A percentile compares a stretch with the other conserved stretches of the same genome.
phyloP scores from a whole-genome alignment of 2,113 vertebrate genomes.

The Leptocoma aspasia region DNA sequence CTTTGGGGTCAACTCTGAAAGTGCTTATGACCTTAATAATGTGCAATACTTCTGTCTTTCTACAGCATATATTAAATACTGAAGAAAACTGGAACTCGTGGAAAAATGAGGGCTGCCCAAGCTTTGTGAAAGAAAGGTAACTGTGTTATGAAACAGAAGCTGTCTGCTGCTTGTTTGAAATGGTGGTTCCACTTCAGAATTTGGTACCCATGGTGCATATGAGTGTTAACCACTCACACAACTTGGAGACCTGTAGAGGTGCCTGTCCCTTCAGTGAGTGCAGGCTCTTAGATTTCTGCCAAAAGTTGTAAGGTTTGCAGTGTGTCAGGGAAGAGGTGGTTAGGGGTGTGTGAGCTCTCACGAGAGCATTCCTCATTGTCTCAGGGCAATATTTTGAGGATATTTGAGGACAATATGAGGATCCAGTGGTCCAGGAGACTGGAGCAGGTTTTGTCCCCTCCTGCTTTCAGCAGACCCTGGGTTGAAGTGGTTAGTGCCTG shows the following conservation, averaged over 20 bases:
- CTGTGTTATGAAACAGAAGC: not conserved
- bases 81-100: conserved; percentile 98
- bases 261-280: not conserved
- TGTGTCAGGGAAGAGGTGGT: not conserved
- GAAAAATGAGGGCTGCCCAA: conserved; percentile 98
- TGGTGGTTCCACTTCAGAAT: not conserved
- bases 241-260: not conserved
- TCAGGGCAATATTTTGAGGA: not conserved
- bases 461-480: not conserved
- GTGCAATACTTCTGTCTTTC: not conserved
- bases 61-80: conserved; percentile 92
- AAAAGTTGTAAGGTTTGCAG: not conserved
- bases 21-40: not conserved
- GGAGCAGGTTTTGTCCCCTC: not conserved
- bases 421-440: not conserved
- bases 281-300: not conserved
- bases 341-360: not conserved
- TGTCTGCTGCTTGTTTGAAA: not conserved
- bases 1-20: not conserved
- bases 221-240: not conserved
- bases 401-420: not conserved
- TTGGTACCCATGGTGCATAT: rapidly evolving
- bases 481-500: not conserved
- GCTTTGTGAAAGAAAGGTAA: conserved; percentile 98
- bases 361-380: not conserved